Percentiles rank a stretch among this genome's conserved stretches.
phyloP scores from a whole-genome alignment of 2,888 invertebrate genomes.

The Pandemis corylana region DNA sequence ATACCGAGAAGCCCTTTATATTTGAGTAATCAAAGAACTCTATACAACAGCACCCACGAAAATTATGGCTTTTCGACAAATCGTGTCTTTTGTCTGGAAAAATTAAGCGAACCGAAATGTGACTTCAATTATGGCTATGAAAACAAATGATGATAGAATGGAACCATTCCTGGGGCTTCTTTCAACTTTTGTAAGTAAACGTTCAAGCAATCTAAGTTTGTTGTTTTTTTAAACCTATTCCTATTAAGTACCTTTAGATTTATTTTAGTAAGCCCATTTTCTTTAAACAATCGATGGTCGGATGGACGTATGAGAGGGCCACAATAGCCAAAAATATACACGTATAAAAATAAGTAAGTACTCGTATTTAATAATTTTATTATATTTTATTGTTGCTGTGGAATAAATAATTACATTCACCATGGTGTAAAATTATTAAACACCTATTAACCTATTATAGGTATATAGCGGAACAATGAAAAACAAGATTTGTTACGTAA shows the following conservation, averaged over 20 bases:
- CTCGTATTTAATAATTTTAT: neutral
- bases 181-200: neutral
- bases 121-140: conserved; percentile 42
- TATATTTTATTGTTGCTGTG: neutral
- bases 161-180: conserved; percentile 19
- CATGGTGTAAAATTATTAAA: neutral
- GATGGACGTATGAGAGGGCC: no score
- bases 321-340: no score
- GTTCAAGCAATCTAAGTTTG: neutral
- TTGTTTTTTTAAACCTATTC: no score
- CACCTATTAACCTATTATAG: no score
- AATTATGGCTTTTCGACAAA: conserved; percentile 67
- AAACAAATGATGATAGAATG: conserved; percentile 33
- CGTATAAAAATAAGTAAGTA: no score
- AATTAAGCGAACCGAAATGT: conserved; percentile 47
- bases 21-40: conserved; percentile 79
- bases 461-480: neutral
- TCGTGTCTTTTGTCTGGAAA: conserved; percentile 52
- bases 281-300: no score
- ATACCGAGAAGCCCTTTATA: conserved; percentile 79
- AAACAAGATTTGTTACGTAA: neutral
- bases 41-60: conserved; percentile 68
- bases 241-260: no score
- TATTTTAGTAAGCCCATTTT: no score
- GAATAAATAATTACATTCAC: neutral